A percentile compares a stretch with the other conserved stretches of the same genome.
phyloP scores from a whole-genome alignment of 2,113 vertebrate genomes.

The Chaetura pelagica region DNA sequence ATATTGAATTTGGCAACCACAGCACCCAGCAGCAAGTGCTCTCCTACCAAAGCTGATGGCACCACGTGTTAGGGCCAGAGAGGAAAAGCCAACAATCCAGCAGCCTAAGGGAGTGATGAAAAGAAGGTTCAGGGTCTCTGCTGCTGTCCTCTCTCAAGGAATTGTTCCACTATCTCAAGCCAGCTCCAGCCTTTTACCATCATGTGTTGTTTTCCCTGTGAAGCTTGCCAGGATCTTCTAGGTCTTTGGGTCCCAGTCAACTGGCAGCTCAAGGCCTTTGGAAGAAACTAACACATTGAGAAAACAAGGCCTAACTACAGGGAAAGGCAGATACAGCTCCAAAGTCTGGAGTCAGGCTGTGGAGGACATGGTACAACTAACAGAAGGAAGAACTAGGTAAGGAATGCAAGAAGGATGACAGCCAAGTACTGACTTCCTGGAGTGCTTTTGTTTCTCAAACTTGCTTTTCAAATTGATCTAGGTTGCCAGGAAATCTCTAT shows the following conservation, averaged over 20 bases:
- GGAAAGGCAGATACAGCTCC: background rate
- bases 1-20: background rate
- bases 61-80: background rate
- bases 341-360: background rate
- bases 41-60: background rate
- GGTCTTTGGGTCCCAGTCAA: background rate
- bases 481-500: background rate
- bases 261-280: background rate
- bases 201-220: background rate
- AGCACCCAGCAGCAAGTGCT: background rate
- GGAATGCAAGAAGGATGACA: background rate
- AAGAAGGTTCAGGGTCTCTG: background rate
- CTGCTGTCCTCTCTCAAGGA: background rate
- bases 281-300: background rate
- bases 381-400: background rate
- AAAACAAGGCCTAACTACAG: background rate
- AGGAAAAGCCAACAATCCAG: background rate
- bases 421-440: background rate
- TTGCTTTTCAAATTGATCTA: rapidly evolving
- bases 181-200: background rate
- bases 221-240: background rate
- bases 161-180: background rate
- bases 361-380: background rate
- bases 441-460: background rate
- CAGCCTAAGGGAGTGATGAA: rapidly evolving